Conservation (phyloP, 2,888 invertebrate genomes). For the Aromia moschata region DNA sequence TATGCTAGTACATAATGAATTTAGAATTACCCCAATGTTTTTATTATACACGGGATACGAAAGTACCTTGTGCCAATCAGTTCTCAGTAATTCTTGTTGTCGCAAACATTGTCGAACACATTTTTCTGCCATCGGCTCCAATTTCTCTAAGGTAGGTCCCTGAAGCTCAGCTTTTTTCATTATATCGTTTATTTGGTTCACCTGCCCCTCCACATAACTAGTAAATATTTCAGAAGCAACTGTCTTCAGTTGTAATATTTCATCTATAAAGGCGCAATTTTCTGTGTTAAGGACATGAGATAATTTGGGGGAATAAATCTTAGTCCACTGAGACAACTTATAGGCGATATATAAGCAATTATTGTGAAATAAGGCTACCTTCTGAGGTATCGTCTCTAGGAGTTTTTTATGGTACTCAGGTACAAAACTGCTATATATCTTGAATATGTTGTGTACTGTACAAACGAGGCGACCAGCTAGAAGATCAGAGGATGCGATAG, state of each 20-base stretch:
- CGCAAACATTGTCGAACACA: constrained; percentile 84
- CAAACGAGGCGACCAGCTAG: constrained; percentile 74
- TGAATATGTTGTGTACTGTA: constrained; percentile 77
- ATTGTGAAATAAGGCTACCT: constrained; percentile 88
- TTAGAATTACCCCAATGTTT: constrained; percentile 68
- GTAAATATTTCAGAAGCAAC: constrained; percentile 77
- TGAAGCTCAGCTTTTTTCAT: constrained; percentile 76
- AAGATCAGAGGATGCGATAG: constrained; percentile 69
- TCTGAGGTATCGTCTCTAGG: constrained; percentile 86
- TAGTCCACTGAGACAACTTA: constrained; percentile 73
- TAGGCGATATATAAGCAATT: constrained; percentile 91
- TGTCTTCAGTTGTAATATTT: constrained; percentile 72
- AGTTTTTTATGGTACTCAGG: constrained; percentile 83
- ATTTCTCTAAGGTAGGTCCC: constrained; percentile 64
- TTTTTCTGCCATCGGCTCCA: constrained; percentile 73
- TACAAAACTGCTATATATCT: constrained; percentile 79
- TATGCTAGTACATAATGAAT: constrained; percentile 70
- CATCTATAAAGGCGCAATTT: constrained; percentile 73
- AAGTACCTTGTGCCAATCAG: constrained; percentile 88
- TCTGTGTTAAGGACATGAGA: constrained; percentile 62
- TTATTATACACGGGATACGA: constrained; percentile 80
- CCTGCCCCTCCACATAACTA: constrained; percentile 79
- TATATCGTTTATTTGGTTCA: constrained; percentile 76
- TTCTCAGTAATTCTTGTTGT: constrained; percentile 83
- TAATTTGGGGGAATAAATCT: constrained; percentile 73